These are phyloP conservation scores for Eretmochelys imbricata DNA, from an alignment of 2,113 vertebrate species.

Conservation along the genomic window DNA sequence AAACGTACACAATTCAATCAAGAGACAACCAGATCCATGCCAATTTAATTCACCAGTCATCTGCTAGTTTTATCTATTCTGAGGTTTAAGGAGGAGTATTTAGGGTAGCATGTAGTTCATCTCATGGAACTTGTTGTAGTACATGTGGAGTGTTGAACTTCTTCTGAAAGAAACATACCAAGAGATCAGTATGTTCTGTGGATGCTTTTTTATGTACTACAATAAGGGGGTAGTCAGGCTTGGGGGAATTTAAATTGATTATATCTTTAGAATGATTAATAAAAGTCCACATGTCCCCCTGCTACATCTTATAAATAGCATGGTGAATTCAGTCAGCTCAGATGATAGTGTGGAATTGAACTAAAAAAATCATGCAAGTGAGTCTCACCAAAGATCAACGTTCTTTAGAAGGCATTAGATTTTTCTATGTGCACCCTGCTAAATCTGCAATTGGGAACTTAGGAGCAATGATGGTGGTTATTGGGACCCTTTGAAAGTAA, in stretches of 20 bases:
- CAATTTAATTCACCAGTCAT: background rate
- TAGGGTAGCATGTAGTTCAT: background rate
- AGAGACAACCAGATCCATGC: background rate
- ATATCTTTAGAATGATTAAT: background rate
- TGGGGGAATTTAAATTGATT: background rate
- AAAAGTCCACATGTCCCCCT: background rate
- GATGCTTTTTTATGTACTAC: background rate
- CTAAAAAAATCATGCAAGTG: background rate
- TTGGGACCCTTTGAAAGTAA: conserved; percentile 17
- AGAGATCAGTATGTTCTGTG: background rate
- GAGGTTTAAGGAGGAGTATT: background rate
- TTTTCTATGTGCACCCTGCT: background rate
- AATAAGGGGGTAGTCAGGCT: background rate
- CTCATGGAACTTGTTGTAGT: background rate
- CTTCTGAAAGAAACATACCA: background rate
- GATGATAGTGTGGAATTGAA: background rate
- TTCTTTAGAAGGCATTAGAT: background rate
- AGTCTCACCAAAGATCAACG: background rate
- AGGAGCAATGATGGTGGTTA: background rate
- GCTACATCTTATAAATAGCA: background rate
- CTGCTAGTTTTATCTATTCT: background rate
- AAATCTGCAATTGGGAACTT: background rate
- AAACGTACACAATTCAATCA: background rate
- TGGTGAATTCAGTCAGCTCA: background rate
- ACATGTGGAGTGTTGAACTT: background rate